phyloP scores from a whole-genome alignment of 2,797 vertebrate genomes.

The Nannoperca obscura region DNA sequence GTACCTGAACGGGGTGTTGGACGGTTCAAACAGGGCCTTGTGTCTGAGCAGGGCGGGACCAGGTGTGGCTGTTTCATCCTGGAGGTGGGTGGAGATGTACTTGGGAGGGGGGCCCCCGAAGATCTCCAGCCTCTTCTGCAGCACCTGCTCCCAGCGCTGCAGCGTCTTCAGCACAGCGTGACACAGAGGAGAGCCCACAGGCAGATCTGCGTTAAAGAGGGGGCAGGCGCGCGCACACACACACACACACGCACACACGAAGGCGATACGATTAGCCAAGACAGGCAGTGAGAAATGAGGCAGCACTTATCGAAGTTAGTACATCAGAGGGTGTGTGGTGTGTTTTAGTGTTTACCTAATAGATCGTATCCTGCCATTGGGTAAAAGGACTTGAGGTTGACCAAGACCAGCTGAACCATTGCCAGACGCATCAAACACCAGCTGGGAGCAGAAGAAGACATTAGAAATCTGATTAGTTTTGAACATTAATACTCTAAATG shows the following conservation, averaged over 20 bases:
- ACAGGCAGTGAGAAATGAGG: conserved; percentile 34
- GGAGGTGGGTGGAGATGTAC: conserved; percentile 89
- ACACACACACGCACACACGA: neutral
- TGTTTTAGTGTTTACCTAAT: conserved; percentile 69
- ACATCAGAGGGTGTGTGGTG: conserved; percentile 26
- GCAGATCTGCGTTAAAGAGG: conserved; percentile 87
- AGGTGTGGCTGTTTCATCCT: conserved; percentile 87
- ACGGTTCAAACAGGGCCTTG: conserved; percentile 94
- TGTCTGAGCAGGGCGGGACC: conserved; percentile 96
- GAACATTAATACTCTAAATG: conserved; percentile 12
- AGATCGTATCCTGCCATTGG: conserved; percentile 95
- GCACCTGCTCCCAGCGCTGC: conserved; percentile 97
- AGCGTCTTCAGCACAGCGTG: conserved; percentile 94
- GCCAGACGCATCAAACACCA: conserved; percentile 98
- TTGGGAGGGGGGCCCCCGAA: conserved; percentile 93
- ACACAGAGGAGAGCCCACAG: conserved; percentile 95
- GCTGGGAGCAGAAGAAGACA: conserved; percentile 78
- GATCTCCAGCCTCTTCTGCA: conserved; percentile 93
- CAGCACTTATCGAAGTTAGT: conserved; percentile 15
- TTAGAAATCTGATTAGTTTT: conserved; percentile 37
- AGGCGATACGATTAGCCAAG: conserved; percentile 31
- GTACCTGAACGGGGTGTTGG: conserved; percentile 97
- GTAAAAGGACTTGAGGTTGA: conserved; percentile 96
- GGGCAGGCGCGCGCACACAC: conserved; percentile 50
- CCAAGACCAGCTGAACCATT: conserved; percentile 96